Base-by-base conservation (phyloP, 2,797 vertebrate species). In the Poliocrania exsul region DNA sequence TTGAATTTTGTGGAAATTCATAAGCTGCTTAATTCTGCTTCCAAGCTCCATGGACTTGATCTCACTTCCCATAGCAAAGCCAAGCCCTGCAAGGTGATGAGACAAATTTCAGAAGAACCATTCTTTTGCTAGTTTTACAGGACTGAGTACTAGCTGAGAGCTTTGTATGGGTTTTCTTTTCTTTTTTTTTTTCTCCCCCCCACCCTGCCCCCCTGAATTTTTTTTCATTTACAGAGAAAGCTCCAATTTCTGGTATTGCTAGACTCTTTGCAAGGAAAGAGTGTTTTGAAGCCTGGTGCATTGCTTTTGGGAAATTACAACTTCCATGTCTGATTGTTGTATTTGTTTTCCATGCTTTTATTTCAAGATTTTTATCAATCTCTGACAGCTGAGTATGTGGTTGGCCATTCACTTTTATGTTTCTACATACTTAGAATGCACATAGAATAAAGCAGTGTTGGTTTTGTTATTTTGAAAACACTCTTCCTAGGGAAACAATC, bases 181-280 rank as follows among this genome's bases (percentile, higher is more conserved):
- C n/a, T n/a, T 31, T 8, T 20, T 10, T 33, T n/a, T 31, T 28
- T 51, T 0, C 1, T 5, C 8, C 10, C 21, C 18, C 24, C 15
- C 49, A 10, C 50, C 26, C 26, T 16, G 2, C 17, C 38, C 38
- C 38, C 38, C 38, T 15, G 38, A 31, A 13, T 47, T 40, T 24
- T 40, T 38, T 88, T 38, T 38, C 1, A 4, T 61, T 46, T 74
- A 14, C 46, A 21, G 29, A 56, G 16, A 19, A 40, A 91, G 5
- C 11, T 37, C 25, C 56, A 8, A 6, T 28, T 86, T 83, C 9
- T 64, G 25, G 13, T 58, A 33, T 35, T 10, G 3, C 16, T 70
- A 0, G 58, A 16, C 3, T 50, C 24, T 60, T 23, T 72, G 42
- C 13, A 40, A 73, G 15, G 38, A 53, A 28, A 15, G 40, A 31